Percentiles rank a stretch among this genome's conserved stretches.
phyloP scores from a whole-genome alignment of 2,113 vertebrate genomes.

The Suricata suricatta region DNA sequence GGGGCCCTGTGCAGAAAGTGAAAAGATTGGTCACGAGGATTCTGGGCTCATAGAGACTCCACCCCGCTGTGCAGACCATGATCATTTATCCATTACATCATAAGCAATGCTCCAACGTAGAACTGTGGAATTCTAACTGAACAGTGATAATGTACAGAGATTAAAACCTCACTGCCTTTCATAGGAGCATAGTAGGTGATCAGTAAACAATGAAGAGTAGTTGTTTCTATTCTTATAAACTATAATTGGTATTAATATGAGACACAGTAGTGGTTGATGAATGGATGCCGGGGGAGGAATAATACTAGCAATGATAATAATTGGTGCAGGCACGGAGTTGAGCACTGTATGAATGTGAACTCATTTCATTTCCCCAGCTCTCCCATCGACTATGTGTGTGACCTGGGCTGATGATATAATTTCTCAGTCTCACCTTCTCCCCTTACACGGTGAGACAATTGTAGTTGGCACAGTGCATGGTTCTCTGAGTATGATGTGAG shows the following conservation, averaged over 20 bases:
- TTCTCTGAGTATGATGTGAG: neutral
- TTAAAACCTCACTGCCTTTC: neutral
- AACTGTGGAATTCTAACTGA: neutral
- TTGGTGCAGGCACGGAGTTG: neutral
- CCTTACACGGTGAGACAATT: neutral
- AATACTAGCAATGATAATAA: neutral
- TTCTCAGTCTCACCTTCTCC: neutral
- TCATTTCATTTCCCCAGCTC: neutral
- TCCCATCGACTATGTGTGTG: neutral
- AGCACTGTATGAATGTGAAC: neutral
- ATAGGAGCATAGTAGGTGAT: neutral
- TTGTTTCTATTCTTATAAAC: neutral
- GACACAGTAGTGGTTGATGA: neutral
- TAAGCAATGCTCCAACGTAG: neutral
- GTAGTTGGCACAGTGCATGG: neutral
- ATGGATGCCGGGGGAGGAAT: neutral
- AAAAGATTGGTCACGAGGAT: rapidly evolving
- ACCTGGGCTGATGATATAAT: neutral
- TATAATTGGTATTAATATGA: neutral
- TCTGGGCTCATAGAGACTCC: neutral
- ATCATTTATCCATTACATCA: neutral
- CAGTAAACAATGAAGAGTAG: neutral
- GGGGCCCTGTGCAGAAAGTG: neutral
- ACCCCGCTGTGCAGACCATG: neutral
- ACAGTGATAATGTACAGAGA: neutral